These are phyloP conservation scores for Lepidurus couesii DNA, from an alignment of 1,140 invertebrate genomes.

Conservation along the genomic window DNA sequence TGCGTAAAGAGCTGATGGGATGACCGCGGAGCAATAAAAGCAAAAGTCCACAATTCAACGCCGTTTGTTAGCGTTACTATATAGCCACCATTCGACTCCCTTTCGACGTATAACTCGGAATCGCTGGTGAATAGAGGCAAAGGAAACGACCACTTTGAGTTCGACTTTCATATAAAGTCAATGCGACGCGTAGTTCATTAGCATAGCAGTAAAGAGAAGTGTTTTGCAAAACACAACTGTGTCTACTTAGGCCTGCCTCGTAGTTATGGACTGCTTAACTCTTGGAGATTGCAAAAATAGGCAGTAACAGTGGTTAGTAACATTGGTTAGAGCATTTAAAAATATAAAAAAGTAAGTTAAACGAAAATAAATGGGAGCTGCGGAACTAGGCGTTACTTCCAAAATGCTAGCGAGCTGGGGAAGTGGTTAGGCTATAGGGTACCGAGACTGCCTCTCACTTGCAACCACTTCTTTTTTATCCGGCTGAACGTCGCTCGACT, in stretches of 20 bases:
- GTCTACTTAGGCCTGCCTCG: not conserved
- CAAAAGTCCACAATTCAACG: not conserved
- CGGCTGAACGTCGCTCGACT: not conserved
- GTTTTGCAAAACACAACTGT: no score
- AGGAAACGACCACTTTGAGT: slow-evolving; percentile 6
- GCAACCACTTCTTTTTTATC: not conserved
- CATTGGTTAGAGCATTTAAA: no score
- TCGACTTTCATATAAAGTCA: not conserved
- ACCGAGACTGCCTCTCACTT: not conserved
- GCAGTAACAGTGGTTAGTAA: no score
- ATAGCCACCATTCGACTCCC: not conserved
- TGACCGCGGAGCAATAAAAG: not conserved
- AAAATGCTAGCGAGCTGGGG: not conserved
- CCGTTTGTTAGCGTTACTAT: slow-evolving; percentile 18
- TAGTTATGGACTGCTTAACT: no score
- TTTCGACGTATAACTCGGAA: not conserved
- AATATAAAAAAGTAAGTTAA: no score
- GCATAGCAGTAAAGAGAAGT: not conserved
- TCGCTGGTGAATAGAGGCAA: not conserved
- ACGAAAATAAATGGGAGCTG: no score
- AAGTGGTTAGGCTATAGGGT: not conserved
- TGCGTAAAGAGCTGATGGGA: not conserved
- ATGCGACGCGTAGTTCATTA: not conserved
- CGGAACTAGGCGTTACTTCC: not conserved
- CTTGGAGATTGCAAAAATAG: no score